phyloP scores from a whole-genome alignment of 2,888 invertebrate species.

The Apomyelois bistriatella region DNA sequence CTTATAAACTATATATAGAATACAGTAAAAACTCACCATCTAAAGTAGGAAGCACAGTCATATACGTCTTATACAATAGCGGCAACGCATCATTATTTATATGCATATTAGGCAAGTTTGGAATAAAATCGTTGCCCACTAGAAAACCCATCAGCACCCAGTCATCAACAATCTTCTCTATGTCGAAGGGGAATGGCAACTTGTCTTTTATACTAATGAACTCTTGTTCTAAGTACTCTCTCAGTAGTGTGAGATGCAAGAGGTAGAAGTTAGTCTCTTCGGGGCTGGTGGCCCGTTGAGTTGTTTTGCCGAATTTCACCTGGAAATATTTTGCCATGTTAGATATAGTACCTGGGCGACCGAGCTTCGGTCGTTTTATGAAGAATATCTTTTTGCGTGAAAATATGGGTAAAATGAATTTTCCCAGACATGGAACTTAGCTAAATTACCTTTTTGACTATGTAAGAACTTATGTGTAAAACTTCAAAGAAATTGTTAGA shows the following conservation, averaged over 20 bases:
- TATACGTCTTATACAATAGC: slow-evolving; percentile 92
- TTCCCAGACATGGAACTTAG: too few relatives aligned
- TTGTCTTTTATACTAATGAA: slow-evolving; percentile 85
- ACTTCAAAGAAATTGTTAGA: too few relatives aligned
- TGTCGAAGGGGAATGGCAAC: slow-evolving; percentile 87
- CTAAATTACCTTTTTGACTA: too few relatives aligned
- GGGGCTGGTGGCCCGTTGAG: slow-evolving; percentile 84
- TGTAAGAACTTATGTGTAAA: too few relatives aligned
- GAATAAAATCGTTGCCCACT: slow-evolving; percentile 99
- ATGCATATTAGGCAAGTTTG: slow-evolving; percentile 96
- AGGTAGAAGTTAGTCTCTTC: slow-evolving; percentile 96
- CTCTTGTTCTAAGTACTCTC: slow-evolving; percentile 96
- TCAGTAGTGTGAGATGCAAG: slow-evolving; percentile 93
- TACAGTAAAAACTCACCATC: slow-evolving; percentile 84
- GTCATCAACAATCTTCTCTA: slow-evolving; percentile 97
- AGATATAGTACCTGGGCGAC: too few relatives aligned
- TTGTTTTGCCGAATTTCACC: slow-evolving; percentile 87
- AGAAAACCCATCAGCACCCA: slow-evolving; percentile 99
- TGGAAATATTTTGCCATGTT: slow-evolving; percentile 49
- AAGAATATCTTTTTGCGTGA: too few relatives aligned
- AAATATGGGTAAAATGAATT: too few relatives aligned
- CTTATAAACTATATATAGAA: too few relatives aligned
- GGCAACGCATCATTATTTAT: slow-evolving; percentile 95
- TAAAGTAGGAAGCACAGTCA: slow-evolving; percentile 89
- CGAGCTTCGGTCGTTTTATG: too few relatives aligned